phyloP scores from a whole-genome alignment of 2,797 vertebrate genomes.

The Pangasius macronema region DNA sequence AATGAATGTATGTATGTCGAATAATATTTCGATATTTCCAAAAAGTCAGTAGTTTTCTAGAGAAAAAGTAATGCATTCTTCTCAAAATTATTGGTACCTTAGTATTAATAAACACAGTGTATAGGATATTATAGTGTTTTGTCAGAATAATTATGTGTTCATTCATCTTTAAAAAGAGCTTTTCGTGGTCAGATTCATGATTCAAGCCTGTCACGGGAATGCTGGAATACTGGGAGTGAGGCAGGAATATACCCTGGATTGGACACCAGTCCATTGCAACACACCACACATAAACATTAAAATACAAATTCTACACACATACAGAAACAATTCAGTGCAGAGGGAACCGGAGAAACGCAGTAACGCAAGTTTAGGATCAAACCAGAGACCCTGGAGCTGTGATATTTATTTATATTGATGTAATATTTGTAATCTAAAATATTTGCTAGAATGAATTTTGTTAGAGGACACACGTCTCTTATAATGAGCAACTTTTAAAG shows the following conservation, averaged over 20 bases:
- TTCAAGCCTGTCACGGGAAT: neutral
- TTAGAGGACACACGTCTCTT: neutral
- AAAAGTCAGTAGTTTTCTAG: neutral
- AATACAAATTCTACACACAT: neutral
- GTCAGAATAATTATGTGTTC: neutral
- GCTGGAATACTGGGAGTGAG: neutral
- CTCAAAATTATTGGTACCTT: neutral
- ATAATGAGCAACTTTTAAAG: neutral
- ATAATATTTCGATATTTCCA: too few relatives aligned
- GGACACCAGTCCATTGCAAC: neutral
- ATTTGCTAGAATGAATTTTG: too few relatives aligned
- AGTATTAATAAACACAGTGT: neutral
- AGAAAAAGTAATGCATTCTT: neutral
- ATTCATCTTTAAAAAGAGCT: neutral
- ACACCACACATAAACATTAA: neutral
- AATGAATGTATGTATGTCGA: neutral
- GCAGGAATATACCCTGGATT: neutral
- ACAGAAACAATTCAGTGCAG: neutral
- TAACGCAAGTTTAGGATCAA: neutral
- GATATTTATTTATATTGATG: neutral
- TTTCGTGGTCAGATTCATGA: neutral
- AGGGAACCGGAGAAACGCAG: neutral
- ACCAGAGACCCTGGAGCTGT: neutral
- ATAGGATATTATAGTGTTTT: neutral
- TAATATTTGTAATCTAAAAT: neutral